These are phyloP conservation scores for Volucella inanis DNA, from an alignment of 2,888 invertebrate genomes.

Conservation along the genomic window DNA sequence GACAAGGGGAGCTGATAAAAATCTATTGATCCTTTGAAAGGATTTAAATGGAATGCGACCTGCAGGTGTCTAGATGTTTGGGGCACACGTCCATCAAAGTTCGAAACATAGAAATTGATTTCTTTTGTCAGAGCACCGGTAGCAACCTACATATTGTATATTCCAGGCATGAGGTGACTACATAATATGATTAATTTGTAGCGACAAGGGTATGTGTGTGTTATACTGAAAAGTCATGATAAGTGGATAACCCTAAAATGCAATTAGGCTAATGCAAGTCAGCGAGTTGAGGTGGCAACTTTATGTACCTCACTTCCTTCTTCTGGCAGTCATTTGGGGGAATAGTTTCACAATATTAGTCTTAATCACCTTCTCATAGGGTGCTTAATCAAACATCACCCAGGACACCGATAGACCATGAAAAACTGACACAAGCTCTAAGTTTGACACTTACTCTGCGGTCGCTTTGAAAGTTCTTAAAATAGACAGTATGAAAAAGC, in stretches of 20 bases:
- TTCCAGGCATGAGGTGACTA: not conserved
- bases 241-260: slow-evolving; percentile 18
- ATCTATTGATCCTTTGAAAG: slow-evolving; percentile 29
- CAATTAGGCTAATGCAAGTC: slow-evolving; percentile 64
- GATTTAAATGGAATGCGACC: slow-evolving; percentile 9
- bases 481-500: slow-evolving; percentile 19
- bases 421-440: slow-evolving; percentile 50
- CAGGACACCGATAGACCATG: slow-evolving; percentile 45
- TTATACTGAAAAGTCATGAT: slow-evolving; percentile 40
- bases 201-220: slow-evolving; percentile 28
- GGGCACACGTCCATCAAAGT: slow-evolving; percentile 31
- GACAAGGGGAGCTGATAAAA: slow-evolving; percentile 18
- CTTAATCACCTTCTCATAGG: slow-evolving; percentile 68
- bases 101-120: slow-evolving; percentile 19
- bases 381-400: slow-evolving; percentile 69
- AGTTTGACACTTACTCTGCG: slow-evolving; percentile 57
- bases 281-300: slow-evolving; percentile 14
- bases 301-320: slow-evolving; percentile 11
- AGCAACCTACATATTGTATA: not conserved
- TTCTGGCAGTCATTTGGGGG: slow-evolving; percentile 42
- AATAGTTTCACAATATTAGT: slow-evolving; percentile 54
- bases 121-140: not conserved
- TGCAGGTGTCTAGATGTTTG: not conserved
- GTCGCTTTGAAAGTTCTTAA: slow-evolving; percentile 53
- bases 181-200: slow-evolving; percentile 38